These are phyloP conservation scores for Apodemia hepburni DNA, from an alignment of 2,888 invertebrate species.

Conservation along the genomic window DNA sequence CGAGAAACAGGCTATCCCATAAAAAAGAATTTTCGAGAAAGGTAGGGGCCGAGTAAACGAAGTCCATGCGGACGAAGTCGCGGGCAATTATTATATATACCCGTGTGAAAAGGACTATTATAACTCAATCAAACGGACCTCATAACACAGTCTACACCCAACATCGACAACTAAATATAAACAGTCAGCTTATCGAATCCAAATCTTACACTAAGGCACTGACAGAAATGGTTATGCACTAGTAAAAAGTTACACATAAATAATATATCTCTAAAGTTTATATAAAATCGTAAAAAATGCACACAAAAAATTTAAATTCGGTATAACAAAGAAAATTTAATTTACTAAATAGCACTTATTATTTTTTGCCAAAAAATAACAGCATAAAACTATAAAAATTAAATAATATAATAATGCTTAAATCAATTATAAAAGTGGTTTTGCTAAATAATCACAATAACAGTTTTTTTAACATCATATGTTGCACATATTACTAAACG, in stretches of 20 bases:
- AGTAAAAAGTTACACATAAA: conserved; percentile 56
- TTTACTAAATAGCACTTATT: conserved; percentile 2
- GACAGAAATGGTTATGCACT: conserved; percentile 68
- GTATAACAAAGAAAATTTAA: conserved; percentile 37
- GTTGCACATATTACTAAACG: not conserved
- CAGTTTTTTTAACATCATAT: conserved; percentile 3
- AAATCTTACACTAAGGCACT: conserved; percentile 74
- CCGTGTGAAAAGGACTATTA: not conserved
- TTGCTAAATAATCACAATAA: conserved; percentile 27
- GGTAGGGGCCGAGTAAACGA: no score
- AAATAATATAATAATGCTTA: conserved; percentile 13
- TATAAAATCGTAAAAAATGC: conserved; percentile 60
- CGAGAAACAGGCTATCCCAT: no score
- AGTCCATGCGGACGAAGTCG: no score
- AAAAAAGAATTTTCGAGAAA: no score
- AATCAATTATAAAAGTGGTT: conserved; percentile 12
- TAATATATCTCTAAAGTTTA: conserved; percentile 57
- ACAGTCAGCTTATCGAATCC: conserved; percentile 54
- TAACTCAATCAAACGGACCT: not conserved
- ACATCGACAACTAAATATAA: conserved; percentile 28
- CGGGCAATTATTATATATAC: no score
- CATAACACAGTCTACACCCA: not conserved
- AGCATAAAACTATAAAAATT: conserved; percentile 12
- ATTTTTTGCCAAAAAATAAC: conserved; percentile 8
- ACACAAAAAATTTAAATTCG: conserved; percentile 52